Evolutionary conservation across 2,888 invertebrate genomes (phyloP).

Genomic region (Agonopterix subpropinquella): DNA sequence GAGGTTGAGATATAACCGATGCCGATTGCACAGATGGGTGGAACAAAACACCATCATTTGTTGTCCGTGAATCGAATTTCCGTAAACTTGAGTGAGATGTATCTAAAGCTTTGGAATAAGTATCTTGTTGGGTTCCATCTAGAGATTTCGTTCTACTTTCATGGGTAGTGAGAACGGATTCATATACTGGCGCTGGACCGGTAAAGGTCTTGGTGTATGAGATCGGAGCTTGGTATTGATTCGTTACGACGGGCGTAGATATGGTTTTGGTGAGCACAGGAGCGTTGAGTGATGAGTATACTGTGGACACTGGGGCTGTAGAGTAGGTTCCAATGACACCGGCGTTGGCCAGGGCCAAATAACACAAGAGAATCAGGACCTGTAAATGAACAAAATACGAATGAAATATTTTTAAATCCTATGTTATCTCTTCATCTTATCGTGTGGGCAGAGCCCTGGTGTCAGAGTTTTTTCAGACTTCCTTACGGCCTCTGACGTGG

Average conservation of each 20-base stretch:
- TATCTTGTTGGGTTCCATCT: constrained; percentile 19
- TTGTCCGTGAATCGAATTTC: constrained; percentile 18
- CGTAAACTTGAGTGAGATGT: constrained; percentile 19
- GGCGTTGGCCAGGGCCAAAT: constrained; percentile 22
- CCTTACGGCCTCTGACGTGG: no score
- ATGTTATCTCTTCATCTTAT: no score
- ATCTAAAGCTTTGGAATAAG: constrained; percentile 19
- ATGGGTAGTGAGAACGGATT: constrained; percentile 20
- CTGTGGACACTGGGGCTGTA: constrained; percentile 18
- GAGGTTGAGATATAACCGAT: constrained; percentile 9
- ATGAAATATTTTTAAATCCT: neutral
- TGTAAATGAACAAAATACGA: constrained; percentile 19
- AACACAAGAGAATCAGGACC: constrained; percentile 26
- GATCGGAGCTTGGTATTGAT: constrained; percentile 6
- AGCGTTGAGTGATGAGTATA: constrained; percentile 19
- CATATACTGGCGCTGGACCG: constrained; percentile 22
- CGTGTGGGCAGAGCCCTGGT: no score
- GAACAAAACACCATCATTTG: constrained; percentile 11
- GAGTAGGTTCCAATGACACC: constrained; percentile 20
- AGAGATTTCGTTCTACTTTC: constrained; percentile 18
- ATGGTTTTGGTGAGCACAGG: constrained; percentile 9
- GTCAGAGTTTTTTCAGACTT: no score
- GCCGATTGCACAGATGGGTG: constrained; percentile 15
- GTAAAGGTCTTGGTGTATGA: constrained; percentile 11
- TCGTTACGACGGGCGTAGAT: neutral